These are phyloP conservation scores for Ferrisia virgata DNA, from an alignment of 2,888 invertebrate genomes.

Conservation along the genomic window DNA sequence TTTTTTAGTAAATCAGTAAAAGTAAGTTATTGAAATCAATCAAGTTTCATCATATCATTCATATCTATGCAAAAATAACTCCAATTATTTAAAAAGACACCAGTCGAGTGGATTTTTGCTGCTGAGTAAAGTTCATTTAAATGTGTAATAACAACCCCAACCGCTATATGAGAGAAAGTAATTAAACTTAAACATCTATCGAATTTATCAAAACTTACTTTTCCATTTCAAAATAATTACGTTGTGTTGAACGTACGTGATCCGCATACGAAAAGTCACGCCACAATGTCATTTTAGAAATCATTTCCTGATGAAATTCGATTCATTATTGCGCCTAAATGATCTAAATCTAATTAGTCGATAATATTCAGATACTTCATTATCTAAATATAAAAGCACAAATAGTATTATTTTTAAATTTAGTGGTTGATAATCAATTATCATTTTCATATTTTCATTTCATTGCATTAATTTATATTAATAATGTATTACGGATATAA, in stretches of 20 bases:
- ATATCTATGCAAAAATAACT: not conserved
- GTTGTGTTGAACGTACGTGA: not conserved
- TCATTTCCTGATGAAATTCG: not conserved
- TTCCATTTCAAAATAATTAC: not conserved
- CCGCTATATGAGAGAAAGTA: not conserved
- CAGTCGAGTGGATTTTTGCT: not conserved
- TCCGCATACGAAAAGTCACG: not conserved
- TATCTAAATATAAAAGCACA: not conserved
- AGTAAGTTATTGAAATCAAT: not conserved
- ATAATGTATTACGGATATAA: not conserved
- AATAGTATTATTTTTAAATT: not conserved
- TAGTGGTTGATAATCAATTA: not conserved
- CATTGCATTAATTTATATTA: not conserved
- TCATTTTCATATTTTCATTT: not conserved
- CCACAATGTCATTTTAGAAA: constrained; percentile 12
- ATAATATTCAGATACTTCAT: not conserved
- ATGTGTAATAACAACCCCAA: not conserved
- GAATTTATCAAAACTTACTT: not conserved
- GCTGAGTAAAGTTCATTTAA: not conserved
- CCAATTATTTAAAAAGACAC: not conserved
- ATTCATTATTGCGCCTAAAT: not conserved
- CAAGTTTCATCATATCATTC: not conserved
- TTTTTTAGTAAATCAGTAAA: not conserved
- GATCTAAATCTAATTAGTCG: not conserved
- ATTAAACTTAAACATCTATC: not conserved